Evolutionary conservation across 2,113 vertebrate species (phyloP), one percentile per base, ranked within the genome.

Genomic region (Mellivora capensis): DNA sequence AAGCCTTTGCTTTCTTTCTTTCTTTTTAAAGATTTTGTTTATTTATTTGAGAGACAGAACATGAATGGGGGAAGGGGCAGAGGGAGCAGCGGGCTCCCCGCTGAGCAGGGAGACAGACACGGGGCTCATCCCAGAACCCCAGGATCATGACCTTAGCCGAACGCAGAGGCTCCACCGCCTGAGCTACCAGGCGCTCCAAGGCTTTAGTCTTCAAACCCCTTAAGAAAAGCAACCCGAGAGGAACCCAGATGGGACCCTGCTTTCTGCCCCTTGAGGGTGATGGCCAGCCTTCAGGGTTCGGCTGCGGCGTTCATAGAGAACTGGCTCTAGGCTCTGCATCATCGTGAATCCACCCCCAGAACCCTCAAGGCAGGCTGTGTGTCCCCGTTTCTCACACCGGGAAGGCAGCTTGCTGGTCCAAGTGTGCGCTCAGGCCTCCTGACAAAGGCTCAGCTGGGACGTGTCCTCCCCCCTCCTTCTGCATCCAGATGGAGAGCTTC

Each of bases 391-490:
- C 7, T 13, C 8, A 20, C 42, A 0, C 0, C 0, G 59, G 71
- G 42, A 71, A 6, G 10, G 12, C 21, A 27, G 20, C 34, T 69
- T 20, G 27, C 62, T 31, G 62, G 61, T 49, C 2, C 1, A 15
- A 25, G 6, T 11, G 67, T 4, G 1, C 1, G 1, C 25, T 39
- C 42, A 2, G 29, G 72, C 91, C 37, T 52, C 62, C 0, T n/a
- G 7, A 13, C 15, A 39, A 7, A 86, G 8, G 29, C n/a, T 74
- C 11, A 54, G 8, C n/a, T 57, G 72, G 11, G 25, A 37, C 54
- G 3, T 0, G 0, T 64, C 14, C 0, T n/a, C 15, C 21, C 11
- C 11, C 13, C 29, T 7, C 62, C 31, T 0, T 8, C n/a, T 21
- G 7, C 11, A 7, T 64, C 31, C 4, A 96, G 97, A 25, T 39